Percentiles rank a stretch among this genome's conserved stretches.
Evolutionary conservation across 2,113 vertebrate genomes (phyloP).

Genomic region (Zosterops japonicus): DNA sequence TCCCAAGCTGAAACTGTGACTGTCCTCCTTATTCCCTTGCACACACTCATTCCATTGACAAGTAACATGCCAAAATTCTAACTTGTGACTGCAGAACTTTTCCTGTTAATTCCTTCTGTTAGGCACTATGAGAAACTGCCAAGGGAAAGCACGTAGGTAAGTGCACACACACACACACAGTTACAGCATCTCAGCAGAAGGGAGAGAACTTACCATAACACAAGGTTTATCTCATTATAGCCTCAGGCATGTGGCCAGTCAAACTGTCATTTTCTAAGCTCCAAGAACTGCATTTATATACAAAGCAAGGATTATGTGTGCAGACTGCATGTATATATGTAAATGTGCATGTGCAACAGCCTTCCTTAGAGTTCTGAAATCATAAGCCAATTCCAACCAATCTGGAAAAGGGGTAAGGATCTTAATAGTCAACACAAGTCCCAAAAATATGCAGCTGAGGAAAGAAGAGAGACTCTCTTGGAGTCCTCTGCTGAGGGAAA

Average conservation of each 20-base stretch:
- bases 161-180: background rate
- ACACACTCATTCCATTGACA: background rate
- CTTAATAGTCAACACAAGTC: background rate
- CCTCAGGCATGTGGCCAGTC: background rate
- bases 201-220: background rate
- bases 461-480: constrained; percentile 41
- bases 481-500: constrained; percentile 44
- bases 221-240: background rate
- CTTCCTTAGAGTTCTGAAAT: background rate
- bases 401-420: background rate
- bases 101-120: background rate
- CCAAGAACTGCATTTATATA: background rate
- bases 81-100: background rate
- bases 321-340: background rate
- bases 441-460: constrained; percentile 2
- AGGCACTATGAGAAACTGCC: background rate
- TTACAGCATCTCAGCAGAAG: background rate
- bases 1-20: background rate
- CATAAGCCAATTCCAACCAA: background rate
- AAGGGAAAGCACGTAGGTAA: accelerated
- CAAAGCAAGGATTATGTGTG: background rate
- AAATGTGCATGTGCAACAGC: background rate
- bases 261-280: background rate
- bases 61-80: background rate
- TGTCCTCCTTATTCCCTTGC: background rate